Base-by-base conservation (phyloP, 1,140 invertebrate species). In the Drosophila arizonae region DNA sequence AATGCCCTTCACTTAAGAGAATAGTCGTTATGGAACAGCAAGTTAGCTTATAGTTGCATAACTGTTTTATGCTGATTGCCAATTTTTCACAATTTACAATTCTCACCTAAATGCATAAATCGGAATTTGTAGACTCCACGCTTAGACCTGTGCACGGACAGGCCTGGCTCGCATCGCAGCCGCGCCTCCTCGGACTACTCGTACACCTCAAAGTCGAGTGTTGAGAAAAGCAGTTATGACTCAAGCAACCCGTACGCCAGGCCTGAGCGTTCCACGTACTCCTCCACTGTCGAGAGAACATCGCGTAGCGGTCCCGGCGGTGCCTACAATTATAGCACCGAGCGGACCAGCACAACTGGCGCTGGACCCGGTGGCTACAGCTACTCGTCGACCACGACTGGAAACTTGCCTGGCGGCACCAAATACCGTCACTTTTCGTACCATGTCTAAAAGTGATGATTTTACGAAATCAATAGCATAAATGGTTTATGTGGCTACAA, bases 361-460 rank as follows among this genome's bases (percentile, higher is more conserved):
- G 95, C 94, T 90, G 95, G 95, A 63, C 96, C 96, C 67, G 95
- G 96, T 84, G 94, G 95, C 77, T 97, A 97, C 92, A 95, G 95
- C 81, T 97, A 96, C 92, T 95, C 95, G 76, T 95, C 95, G 45
- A 94, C 94, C 73, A 93, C 94, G 68, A 95, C 95, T 92, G 96
- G 96, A 80, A 94, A 95, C 87, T 93, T 97, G 90, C 96, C 96
- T 60, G 94, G 95, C 78, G 96, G 96, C 90, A 96, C 96, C 81
- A 93, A 92, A 81, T 97, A 96, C 92, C 95, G 96, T 74, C 96
- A 97, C 92, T 97, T 94, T 92, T 96, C 95, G 76, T 97, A 97
- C 93, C 95, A 95, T 92, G 95, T 97, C 88, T 97, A 95, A 94
- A 46, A 62, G 51, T 54, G 11, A 39, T 1, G 46, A 51, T 13